Conservation (phyloP, 2,888 invertebrate genomes). For the Thereva nobilitata region DNA sequence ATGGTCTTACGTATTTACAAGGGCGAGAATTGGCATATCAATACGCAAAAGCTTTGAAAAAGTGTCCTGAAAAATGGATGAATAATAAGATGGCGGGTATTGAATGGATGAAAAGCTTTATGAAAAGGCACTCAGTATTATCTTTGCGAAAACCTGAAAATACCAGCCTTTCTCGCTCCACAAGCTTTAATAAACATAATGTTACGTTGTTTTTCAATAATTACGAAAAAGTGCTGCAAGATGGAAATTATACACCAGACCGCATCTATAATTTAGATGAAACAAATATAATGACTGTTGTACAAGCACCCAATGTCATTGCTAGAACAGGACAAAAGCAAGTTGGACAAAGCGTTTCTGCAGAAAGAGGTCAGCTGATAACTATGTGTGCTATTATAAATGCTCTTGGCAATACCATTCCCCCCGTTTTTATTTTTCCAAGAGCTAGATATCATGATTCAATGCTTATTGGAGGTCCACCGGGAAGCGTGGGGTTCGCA, state of each 20-base stretch:
- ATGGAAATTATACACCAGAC: slow-evolving; percentile 39
- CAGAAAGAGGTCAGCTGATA: slow-evolving; percentile 46
- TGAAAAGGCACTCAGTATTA: slow-evolving; percentile 42
- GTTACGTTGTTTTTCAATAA: slow-evolving; percentile 42
- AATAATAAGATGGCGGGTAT: slow-evolving; percentile 25
- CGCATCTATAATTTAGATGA: slow-evolving; percentile 43
- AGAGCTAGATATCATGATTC: slow-evolving; percentile 34
- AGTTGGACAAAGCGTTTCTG: slow-evolving; percentile 45
- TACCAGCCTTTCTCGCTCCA: too few relatives aligned
- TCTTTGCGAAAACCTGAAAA: not conserved
- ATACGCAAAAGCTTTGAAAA: slow-evolving; percentile 11
- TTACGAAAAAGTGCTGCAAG: slow-evolving; percentile 39
- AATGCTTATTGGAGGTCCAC: slow-evolving; percentile 37
- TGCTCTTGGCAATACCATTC: slow-evolving; percentile 38
- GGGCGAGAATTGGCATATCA: slow-evolving; percentile 39
- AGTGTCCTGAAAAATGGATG: too few relatives aligned
- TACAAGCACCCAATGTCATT: slow-evolving; percentile 42
- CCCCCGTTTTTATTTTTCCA: slow-evolving; percentile 40
- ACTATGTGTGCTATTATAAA: slow-evolving; percentile 42
- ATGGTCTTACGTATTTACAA: slow-evolving; percentile 39
- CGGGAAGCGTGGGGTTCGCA: slow-evolving; percentile 37
- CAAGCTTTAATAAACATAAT: slow-evolving; percentile 40
- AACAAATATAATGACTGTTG: slow-evolving; percentile 42
- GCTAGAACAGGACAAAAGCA: slow-evolving; percentile 42
- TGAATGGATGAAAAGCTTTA: slow-evolving; percentile 42